Evolutionary conservation across 2,113 vertebrate genomes (phyloP), one percentile per base, ranked within the genome.

Genomic region (Trematomus loennbergii): DNA sequence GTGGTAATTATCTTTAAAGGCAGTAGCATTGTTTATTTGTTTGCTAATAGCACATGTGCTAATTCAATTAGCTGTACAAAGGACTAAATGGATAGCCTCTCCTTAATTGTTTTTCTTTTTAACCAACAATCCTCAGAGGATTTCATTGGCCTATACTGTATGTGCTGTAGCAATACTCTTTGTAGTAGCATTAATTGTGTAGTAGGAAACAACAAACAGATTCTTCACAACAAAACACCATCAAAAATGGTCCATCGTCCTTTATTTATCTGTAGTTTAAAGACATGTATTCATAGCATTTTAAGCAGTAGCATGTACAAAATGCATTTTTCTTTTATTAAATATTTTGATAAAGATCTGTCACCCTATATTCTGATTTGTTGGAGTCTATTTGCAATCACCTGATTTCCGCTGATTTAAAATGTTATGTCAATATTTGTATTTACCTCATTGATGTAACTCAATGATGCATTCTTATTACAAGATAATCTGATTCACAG

Each of bases 401-500:
- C 50, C 29, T 17, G 36, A 40, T 70, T 62, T 52, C 15, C n/a
- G 16, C 4, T 55, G 7, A 75, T 65, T 59, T 29, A 45, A 20
- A 2, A 8, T 4, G n/a, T 59, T 72, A 65, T 22, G 11, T 65
- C 9, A 2, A 61, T 67, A 61, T 18, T 55, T 11, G 54, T 59
- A 54, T 65, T 48, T 52, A 57, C 33, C 36, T 78, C 6, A 16
- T 13, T 49, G 22, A 40, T 66, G 10, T 48, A 52, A 48, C 22
- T 59, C 29, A 9, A 13, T 59, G 40, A 62, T 80, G 50, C 36
- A 43, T 40, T 58, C 11, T 71, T 70, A 15, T 75, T 72, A 43
- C 25, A 69, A 46, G 54, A 71, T 81, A 88, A 85, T 65, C 53
- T 9, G 62, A 86, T 71, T 65, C 54, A 68, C 60, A 79, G 52